These are phyloP conservation scores for Cyclura pinguis DNA, from an alignment of 2,797 vertebrate genomes.

Conservation along the genomic window DNA sequence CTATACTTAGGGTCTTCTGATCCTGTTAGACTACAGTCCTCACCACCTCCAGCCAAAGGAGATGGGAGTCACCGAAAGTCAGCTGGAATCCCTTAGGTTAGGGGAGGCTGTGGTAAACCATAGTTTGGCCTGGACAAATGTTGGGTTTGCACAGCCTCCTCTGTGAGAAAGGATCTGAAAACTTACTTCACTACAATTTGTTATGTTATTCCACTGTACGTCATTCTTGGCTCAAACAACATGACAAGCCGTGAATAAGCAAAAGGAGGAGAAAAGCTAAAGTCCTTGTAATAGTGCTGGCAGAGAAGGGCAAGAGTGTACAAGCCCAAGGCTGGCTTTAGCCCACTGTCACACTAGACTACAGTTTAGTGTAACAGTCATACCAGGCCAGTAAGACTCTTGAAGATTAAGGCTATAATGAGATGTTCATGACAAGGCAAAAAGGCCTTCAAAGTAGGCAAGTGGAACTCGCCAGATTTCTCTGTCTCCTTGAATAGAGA, in stretches of 20 bases:
- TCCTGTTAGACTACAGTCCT: too few species aligned
- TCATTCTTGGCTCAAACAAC: not conserved
- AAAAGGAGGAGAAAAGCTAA: not conserved
- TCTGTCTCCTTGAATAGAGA: not conserved
- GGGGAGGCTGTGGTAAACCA: not conserved
- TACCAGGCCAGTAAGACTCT: not conserved
- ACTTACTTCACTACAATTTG: not conserved
- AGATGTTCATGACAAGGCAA: not conserved
- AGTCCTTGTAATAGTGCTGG: not conserved
- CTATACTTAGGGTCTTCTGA: not conserved
- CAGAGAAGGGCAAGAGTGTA: not conserved
- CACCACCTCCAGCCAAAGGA: not conserved
- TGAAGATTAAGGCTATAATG: constrained; percentile 51
- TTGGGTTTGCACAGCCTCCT: not conserved
- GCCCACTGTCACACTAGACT: not conserved
- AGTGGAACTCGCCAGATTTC: constrained; percentile 1
- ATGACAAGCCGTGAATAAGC: not conserved
- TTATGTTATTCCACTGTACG: not conserved
- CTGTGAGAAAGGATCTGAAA: not conserved
- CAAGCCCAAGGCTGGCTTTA: not conserved
- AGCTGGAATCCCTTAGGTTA: not conserved
- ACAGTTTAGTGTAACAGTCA: not conserved
- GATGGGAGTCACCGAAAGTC: not conserved
- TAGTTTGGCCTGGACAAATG: not conserved
- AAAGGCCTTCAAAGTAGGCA: not conserved